Evolutionary conservation across 2,797 vertebrate genomes (phyloP), one percentile per base, ranked within the genome.

Genomic region (Micropoecilia bifurca): DNA sequence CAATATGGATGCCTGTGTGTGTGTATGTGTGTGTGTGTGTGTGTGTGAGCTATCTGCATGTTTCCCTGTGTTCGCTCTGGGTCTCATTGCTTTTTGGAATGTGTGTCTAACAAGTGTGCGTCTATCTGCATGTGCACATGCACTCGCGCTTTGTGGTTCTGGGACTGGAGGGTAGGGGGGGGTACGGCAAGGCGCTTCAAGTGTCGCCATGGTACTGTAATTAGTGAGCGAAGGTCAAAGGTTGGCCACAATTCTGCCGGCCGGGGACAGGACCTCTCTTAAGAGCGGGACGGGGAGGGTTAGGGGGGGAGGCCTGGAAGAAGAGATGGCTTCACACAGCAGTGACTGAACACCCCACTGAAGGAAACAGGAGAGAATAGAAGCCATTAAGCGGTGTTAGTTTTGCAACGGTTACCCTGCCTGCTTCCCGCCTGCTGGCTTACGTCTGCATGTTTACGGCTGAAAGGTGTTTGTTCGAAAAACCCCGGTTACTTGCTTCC

Each of bases 181-280:
- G 80, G 76, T 87, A 74, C 80, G 81, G 95, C 91, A 77, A 95
- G 92, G 95, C 95, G 95, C 97, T 97, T 96, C 95, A 97, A 97
- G 96, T 96, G 96, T 97, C 96, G 95, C 97, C 94, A 95, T 89
- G 95, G 96, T 95, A 94, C 96, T 96, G 97, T 98, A 98, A 98
- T 98, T 98, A 98, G 97, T 94, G 93, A 95, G 95, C 92, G 86
- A 80, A 82, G 97, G 96, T 97, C 93, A 97, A 95, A 96, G 97
- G 97, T 97, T 95, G 93, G 92, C 95, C 89, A 93, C 95, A 96
- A 94, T 97, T 96, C 96, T 93, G 91, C 95, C 88, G 94, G 89
- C 91, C 95, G 88, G 92, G 86, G 95, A 97, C 96, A 95, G 94
- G 95, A 93, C 94, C 93, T 95, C 96, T 96, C 95, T 96, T 94